phyloP scores from a whole-genome alignment of 2,113 vertebrate genomes.

The Brevimyrus niger region DNA sequence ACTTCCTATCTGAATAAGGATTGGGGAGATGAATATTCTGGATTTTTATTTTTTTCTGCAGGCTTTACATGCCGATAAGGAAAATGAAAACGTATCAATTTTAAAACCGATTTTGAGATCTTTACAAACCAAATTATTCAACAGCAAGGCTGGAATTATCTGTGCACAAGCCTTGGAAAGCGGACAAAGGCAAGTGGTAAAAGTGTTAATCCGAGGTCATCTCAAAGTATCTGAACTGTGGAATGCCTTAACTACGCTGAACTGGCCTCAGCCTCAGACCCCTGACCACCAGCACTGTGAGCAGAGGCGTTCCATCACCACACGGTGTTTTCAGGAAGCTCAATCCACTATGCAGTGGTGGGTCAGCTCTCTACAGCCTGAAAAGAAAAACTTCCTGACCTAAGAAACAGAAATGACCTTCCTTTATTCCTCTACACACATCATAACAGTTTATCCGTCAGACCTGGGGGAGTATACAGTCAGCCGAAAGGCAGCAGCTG shows the following conservation, averaged over 20 bases:
- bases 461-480: not conserved
- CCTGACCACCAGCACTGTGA: not conserved
- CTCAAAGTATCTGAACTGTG: not conserved
- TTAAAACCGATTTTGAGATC: not conserved
- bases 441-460: not conserved
- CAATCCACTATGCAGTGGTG: not conserved
- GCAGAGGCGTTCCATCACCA: not conserved
- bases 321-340: not conserved
- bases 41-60: not conserved
- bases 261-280: not conserved
- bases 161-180: not conserved
- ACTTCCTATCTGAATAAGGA: conserved; percentile 1
- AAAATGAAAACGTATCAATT: not conserved
- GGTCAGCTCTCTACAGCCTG: not conserved
- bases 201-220: not conserved
- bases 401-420: not conserved
- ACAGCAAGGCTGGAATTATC: not conserved
- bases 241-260: not conserved
- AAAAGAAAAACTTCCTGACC: not conserved
- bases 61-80: not conserved
- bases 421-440: not conserved
- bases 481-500: not conserved
- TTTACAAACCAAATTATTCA: not conserved
- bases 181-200: not conserved
- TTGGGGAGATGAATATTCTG: not conserved